Conservation (phyloP, 2,888 invertebrate genomes). For the Drosophila putrida region DNA sequence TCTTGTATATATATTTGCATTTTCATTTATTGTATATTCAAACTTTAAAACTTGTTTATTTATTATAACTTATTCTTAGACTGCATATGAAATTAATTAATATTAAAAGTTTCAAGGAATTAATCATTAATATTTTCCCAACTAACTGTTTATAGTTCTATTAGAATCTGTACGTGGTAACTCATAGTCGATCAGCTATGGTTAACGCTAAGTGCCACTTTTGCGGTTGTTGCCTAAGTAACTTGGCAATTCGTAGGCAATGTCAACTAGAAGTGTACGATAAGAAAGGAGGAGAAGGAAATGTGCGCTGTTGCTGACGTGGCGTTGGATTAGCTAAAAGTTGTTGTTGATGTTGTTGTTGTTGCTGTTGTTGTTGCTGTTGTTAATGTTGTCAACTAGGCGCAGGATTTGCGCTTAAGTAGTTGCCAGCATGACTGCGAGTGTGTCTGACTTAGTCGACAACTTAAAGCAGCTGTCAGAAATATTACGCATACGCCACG, state of each 20-base stretch:
- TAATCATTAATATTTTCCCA: too few relatives aligned
- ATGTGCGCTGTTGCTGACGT: constrained; percentile 30
- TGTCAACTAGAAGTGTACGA: background rate
- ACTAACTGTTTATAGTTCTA: too few relatives aligned
- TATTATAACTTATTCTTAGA: too few relatives aligned
- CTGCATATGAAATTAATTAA: too few relatives aligned
- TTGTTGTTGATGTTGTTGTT: constrained; percentile 17
- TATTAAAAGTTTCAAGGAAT: too few relatives aligned
- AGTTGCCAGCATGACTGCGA: constrained; percentile 17
- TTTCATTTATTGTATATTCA: too few relatives aligned
- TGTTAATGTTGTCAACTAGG: constrained; percentile 40
- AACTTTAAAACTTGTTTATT: too few relatives aligned
- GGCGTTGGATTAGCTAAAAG: constrained; percentile 49
- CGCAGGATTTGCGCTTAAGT: constrained; percentile 39
- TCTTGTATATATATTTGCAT: too few relatives aligned
- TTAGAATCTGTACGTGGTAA: constrained; percentile 9
- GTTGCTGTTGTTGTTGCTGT: background rate
- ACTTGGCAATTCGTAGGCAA: constrained; percentile 23
- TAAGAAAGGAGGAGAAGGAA: constrained; percentile 2
- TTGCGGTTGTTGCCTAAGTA: constrained; percentile 8
- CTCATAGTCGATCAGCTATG: constrained; percentile 11
- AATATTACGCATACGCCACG: constrained; percentile 49
- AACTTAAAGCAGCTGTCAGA: constrained; percentile 31
- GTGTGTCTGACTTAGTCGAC: constrained; percentile 5
- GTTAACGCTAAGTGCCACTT: constrained; percentile 1